A percentile compares a stretch with the other conserved stretches of the same genome.
Evolutionary conservation across 2,113 vertebrate species (phyloP).

Genomic region (Fulica atra): DNA sequence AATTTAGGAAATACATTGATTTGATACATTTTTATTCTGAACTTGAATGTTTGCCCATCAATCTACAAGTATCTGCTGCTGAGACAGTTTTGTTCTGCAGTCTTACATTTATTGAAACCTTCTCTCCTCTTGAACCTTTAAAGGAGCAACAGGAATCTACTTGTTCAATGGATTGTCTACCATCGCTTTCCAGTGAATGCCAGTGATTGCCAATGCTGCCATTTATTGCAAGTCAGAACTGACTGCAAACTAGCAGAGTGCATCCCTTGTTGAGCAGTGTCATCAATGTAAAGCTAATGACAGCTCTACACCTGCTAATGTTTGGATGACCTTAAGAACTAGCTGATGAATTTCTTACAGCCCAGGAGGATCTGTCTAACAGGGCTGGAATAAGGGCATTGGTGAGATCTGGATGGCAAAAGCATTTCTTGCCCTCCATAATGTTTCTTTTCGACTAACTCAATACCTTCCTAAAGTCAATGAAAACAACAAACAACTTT

Average conservation of each 20-base stretch:
- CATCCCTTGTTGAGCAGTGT: not conserved
- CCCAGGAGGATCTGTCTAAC: not conserved
- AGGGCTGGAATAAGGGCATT: not conserved
- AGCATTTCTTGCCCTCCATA: not conserved
- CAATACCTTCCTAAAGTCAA: not conserved
- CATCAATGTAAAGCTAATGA: not conserved
- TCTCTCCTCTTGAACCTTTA: not conserved
- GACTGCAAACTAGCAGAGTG: not conserved
- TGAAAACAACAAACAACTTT: conserved; percentile 39
- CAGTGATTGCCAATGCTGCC: not conserved
- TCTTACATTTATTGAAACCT: not conserved
- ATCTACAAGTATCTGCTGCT: not conserved
- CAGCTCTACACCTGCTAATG: not conserved
- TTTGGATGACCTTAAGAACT: not conserved
- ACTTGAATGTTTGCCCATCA: not conserved
- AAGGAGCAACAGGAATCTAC: not conserved
- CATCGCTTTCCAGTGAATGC: not conserved
- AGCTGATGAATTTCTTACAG: not conserved
- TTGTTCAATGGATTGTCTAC: not conserved
- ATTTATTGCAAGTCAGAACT: not conserved
- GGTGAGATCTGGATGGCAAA: not conserved
- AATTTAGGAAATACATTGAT: not conserved
- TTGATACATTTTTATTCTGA: not conserved
- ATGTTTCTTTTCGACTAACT: not conserved
- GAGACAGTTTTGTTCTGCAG: not conserved